Evolutionary conservation across 2,113 vertebrate genomes (phyloP).

Genomic region (Scatophagus argus): DNA sequence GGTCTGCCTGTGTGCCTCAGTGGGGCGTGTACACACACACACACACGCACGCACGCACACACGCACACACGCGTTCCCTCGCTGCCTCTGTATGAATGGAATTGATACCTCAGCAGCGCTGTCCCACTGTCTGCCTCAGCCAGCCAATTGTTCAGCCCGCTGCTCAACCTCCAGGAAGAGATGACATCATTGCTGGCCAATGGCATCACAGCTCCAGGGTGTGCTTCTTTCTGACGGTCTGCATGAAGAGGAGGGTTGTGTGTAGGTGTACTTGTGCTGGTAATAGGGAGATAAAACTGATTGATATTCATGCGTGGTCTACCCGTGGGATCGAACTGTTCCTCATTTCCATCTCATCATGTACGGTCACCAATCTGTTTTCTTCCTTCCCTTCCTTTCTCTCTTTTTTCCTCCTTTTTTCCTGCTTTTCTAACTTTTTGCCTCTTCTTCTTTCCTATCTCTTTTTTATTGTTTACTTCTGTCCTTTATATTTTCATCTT

Average conservation of each 20-base stretch:
- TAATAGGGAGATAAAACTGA: slow-evolving; percentile 59
- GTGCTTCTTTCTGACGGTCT: slow-evolving; percentile 82
- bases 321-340: slow-evolving; percentile 51
- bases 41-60: slow-evolving; percentile 8
- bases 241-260: slow-evolving; percentile 25
- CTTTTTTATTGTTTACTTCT: neutral
- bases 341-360: slow-evolving; percentile 57
- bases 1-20: slow-evolving; percentile 47
- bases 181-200: slow-evolving; percentile 99
- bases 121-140: slow-evolving; percentile 85
- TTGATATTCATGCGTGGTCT: slow-evolving; percentile 68
- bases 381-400: neutral
- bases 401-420: neutral
- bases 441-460: neutral
- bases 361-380: neutral
- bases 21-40: slow-evolving; percentile 50
- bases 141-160: slow-evolving; percentile 85
- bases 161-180: slow-evolving; percentile 86
- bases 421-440: neutral
- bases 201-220: slow-evolving; percentile 82
- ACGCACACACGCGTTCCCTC: slow-evolving; percentile 21
- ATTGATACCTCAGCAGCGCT: slow-evolving; percentile 87
- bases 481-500: neutral
- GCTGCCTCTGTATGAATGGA: slow-evolving; percentile 90
- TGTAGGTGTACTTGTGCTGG: slow-evolving; percentile 14